Evolutionary conservation across 30 jellyfish, hydroid and myxozoan genomes (phyloP), one percentile per base, ranked within the genome.

Genomic region (Cassiopea andromeda): DNA sequence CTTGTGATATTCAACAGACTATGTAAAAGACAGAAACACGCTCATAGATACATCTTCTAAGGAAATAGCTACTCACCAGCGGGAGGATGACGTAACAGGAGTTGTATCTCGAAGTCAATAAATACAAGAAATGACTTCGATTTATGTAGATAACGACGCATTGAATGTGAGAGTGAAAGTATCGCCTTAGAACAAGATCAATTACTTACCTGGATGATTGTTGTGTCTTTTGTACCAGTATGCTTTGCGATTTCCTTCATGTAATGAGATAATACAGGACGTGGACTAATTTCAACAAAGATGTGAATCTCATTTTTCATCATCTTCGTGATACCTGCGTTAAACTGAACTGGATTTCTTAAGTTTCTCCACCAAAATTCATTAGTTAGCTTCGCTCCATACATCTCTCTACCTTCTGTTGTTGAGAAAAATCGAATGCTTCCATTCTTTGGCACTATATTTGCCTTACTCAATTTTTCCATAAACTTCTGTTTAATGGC

Each of bases 321-420:
- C 89, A 78, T 78, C 48, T 48, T 58, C 48, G 69, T 59, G 69
- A 87, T 61, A 27, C 87, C 15, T n/a, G 68, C 82, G 15, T 66
- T 19, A 57, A 87, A 77, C 83, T 54, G 17, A 46, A 87, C 94
- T 6, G 84, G 67, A 61, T 87, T 59, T 68, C 94, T 17, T 38
- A 87, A 44, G 64, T 87, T 87, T 38, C 70, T 49, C 94, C 94
- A 87, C 94, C 94, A 87, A 54, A 49, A 87, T 2, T 54, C 73
- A 18, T 77, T 82, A 49, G 48, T 47, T 66, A 87, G 6, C 48
- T 44, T 78, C 45, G 66, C 45, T 2, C 90, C 89, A 61, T 15
- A 46, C 75, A 87, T 59, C 44, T 48, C 75, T 48, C 69, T 77
- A 19, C 89, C 94, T 48, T 76, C 87, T 13, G 87, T 77, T 64